phyloP scores from a whole-genome alignment of 1,140 invertebrate genomes.

The Apolygus lucorum region DNA sequence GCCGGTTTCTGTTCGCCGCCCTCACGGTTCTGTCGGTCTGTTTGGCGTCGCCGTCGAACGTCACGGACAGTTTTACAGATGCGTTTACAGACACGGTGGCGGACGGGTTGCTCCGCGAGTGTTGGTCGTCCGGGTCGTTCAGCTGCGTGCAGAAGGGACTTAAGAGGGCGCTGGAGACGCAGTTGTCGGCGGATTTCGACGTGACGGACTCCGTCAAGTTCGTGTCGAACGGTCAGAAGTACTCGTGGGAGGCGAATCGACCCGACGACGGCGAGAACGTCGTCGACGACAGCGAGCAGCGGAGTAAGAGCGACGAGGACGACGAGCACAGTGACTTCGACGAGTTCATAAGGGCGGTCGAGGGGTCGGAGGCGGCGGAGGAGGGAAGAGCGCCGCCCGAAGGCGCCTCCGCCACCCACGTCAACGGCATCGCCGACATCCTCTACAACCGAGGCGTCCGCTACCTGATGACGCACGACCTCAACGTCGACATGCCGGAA shows the following conservation, averaged over 20 bases:
- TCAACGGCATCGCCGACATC: slow-evolving; percentile 61
- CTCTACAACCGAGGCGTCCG: slow-evolving; percentile 56
- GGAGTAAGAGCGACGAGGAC: slow-evolving; percentile 34
- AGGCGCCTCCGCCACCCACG: slow-evolving; percentile 41
- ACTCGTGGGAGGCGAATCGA: slow-evolving; percentile 23
- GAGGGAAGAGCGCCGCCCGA: slow-evolving; percentile 27
- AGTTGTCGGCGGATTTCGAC: slow-evolving; percentile 55
- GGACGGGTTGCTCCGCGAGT: slow-evolving; percentile 59
- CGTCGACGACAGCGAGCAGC: slow-evolving; percentile 38
- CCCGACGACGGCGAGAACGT: slow-evolving; percentile 39
- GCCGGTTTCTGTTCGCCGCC: not conserved
- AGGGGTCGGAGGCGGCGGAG: slow-evolving; percentile 35
- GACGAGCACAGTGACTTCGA: slow-evolving; percentile 36
- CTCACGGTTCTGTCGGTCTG: not conserved
- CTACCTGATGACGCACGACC: slow-evolving; percentile 65
- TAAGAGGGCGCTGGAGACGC: slow-evolving; percentile 55
- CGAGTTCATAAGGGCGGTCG: slow-evolving; percentile 35
- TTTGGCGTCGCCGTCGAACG: not conserved
- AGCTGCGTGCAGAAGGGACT: slow-evolving; percentile 68
- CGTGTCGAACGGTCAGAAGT: slow-evolving; percentile 47
- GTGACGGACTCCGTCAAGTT: slow-evolving; percentile 60
- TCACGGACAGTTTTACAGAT: not conserved
- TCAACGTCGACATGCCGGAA: slow-evolving; percentile 58
- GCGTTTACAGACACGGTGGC: slow-evolving; percentile 45
- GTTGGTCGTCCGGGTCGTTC: slow-evolving; percentile 51